Evolutionary conservation across 2,797 vertebrate species (phyloP), one percentile per base, ranked within the genome.

Genomic region (Centropyge bicolor): DNA sequence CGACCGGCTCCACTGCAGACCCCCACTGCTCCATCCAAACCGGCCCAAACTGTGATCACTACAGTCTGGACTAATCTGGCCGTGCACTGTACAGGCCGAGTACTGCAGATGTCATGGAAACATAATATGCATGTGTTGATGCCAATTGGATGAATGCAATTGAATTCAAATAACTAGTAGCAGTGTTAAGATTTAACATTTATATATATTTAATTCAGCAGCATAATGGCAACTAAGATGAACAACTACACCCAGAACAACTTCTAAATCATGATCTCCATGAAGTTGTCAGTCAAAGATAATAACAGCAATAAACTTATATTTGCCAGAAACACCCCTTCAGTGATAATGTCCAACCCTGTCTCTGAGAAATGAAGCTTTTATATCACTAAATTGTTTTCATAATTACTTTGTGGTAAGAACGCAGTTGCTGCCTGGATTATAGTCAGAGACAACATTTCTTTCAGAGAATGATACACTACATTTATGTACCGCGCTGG

Each of bases 1-100:
- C 63, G 43, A 60, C 65, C 61, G 43, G 61, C 13, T 51, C 64
- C 76, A 72, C 74, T 69, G 75, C 66, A 79, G 55, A 76, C 72
- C 56, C 73, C 71, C 31, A 36, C 52, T 14, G 62, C 45, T 8
- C 51, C 4, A 27, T 54, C 59, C 60, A 52, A 12, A 59, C 52
- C 49, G 38, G 48, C 24, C 48, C 27, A 5, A 63, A 46, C 61
- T 62, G 45, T 17, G 74, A 83, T 74, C 45, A 59, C 68, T 55
- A 51, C 27, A 48, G 62, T 61, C 62, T 14, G 20, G 57, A 67
- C 48, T 22, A n/a, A 70, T 45, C 61, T 38, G 59, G 22, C 57
- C 51, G 59, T 55, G 45, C 6, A 13, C 5, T 51, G 19, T 20
- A 4, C 0, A 19, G 54, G 17, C 11, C 13, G 56, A 63, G 72